Percentiles rank a stretch among this genome's conserved stretches.
phyloP scores from a whole-genome alignment of 2,797 vertebrate species.

The Chelonia mydas region DNA sequence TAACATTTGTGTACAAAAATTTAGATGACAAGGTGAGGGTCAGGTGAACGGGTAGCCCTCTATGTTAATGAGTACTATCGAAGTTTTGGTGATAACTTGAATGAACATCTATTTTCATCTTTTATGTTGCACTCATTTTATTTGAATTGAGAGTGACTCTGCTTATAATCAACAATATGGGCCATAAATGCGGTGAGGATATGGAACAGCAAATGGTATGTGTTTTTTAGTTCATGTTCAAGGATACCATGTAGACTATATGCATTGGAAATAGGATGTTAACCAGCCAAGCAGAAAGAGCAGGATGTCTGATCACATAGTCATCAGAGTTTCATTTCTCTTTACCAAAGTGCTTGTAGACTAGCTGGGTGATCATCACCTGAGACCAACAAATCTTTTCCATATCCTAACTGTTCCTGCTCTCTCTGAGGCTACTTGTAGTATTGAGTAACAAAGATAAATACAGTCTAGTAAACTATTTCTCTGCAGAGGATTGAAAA shows the following conservation, averaged over 20 bases:
- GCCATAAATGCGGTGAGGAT: neutral
- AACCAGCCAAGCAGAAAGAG: slow-evolving; percentile 75
- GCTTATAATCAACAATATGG: slow-evolving; percentile 37
- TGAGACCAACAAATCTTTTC: slow-evolving; percentile 65
- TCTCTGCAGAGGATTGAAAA: slow-evolving; percentile 53
- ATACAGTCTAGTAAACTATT: slow-evolving; percentile 33
- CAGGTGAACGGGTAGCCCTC: neutral
- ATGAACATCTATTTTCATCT: neutral
- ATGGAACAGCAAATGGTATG: slow-evolving; percentile 54
- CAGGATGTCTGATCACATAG: slow-evolving; percentile 70
- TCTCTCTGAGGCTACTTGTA: slow-evolving; percentile 61
- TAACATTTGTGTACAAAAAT: neutral
- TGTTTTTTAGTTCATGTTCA: slow-evolving; percentile 68
- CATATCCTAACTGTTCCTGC: slow-evolving; percentile 28
- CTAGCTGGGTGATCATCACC: slow-evolving; percentile 58
- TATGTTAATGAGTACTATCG: neutral
- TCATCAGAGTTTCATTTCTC: slow-evolving; percentile 75
- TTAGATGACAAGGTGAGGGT: neutral
- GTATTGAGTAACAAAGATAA: slow-evolving; percentile 53
- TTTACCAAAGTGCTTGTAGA: slow-evolving; percentile 67
- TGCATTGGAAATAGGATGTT: slow-evolving; percentile 67
- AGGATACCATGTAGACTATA: slow-evolving; percentile 68
- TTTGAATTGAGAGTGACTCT: neutral
- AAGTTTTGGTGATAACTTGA: neutral
- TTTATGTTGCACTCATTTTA: neutral